phyloP scores from a whole-genome alignment of 2,113 vertebrate species.

The Nematolebias whitei region DNA sequence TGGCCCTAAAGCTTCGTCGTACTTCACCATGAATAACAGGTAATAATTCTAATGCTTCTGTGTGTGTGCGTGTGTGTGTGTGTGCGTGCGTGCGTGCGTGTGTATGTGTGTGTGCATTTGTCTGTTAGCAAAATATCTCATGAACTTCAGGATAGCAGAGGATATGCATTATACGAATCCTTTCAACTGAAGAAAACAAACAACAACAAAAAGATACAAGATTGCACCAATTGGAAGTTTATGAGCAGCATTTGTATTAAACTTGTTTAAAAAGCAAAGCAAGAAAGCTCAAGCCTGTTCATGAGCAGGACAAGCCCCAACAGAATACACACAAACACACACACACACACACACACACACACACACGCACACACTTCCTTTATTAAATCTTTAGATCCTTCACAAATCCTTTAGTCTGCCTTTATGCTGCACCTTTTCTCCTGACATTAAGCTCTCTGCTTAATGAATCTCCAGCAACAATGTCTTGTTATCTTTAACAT shows the following conservation, averaged over 20 bases:
- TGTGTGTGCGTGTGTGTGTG: too few relatives aligned
- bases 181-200: not conserved
- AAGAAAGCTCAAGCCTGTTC: not conserved
- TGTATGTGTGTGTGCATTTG: too few relatives aligned
- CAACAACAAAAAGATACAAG: not conserved
- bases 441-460: not conserved
- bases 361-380: not conserved
- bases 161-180: not conserved
- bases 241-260: not conserved
- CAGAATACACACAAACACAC: not conserved
- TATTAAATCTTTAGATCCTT: not conserved
- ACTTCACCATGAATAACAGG: too few relatives aligned
- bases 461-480: not conserved
- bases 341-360: not conserved
- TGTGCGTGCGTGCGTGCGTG: too few relatives aligned
- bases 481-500: constrained; percentile 39
- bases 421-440: not conserved
- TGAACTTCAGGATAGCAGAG: too few relatives aligned
- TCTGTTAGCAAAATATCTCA: too few relatives aligned
- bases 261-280: not conserved
- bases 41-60: too few relatives aligned
- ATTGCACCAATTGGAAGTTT: not conserved
- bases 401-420: not conserved
- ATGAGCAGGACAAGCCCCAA: not conserved
- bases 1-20: too few relatives aligned